These are phyloP conservation scores for Hydropotes inermis DNA, from an alignment of 2,113 vertebrate genomes.

Conservation along the genomic window DNA sequence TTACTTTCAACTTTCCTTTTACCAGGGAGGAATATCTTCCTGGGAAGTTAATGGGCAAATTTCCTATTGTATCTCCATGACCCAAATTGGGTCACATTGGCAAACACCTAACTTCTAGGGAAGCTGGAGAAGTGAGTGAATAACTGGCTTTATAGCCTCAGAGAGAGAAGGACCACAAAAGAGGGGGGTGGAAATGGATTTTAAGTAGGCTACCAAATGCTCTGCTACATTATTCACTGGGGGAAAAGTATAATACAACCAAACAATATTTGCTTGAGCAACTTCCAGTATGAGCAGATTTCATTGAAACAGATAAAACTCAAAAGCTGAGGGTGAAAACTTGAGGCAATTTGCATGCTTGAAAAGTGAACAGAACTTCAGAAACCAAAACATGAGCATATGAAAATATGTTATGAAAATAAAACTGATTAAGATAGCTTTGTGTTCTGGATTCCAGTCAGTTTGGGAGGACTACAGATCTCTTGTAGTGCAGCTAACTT, in stretches of 20 bases:
- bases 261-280: not conserved
- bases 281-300: not conserved
- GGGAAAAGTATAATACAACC: not conserved
- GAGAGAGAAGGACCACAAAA: not conserved
- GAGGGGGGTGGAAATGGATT: not conserved
- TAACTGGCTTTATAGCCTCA: not conserved
- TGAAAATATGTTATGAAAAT: slow-evolving; percentile 33
- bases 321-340: not conserved
- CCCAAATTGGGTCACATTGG: not conserved
- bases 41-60: not conserved
- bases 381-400: not conserved
- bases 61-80: not conserved
- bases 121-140: not conserved
- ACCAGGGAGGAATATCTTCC: not conserved
- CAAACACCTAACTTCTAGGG: not conserved
- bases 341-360: not conserved
- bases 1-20: not conserved
- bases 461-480: not conserved
- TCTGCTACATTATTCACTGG: not conserved
- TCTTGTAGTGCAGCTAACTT: not conserved
- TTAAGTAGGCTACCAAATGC: not conserved
- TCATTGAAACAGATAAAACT: not conserved
- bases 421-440: not conserved
- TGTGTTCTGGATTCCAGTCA: not conserved
- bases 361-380: slow-evolving; percentile 4